Evolutionary conservation across 2,888 invertebrate species (phyloP), one percentile per base, ranked within the genome.

Genomic region (Napeogenes inachia): DNA sequence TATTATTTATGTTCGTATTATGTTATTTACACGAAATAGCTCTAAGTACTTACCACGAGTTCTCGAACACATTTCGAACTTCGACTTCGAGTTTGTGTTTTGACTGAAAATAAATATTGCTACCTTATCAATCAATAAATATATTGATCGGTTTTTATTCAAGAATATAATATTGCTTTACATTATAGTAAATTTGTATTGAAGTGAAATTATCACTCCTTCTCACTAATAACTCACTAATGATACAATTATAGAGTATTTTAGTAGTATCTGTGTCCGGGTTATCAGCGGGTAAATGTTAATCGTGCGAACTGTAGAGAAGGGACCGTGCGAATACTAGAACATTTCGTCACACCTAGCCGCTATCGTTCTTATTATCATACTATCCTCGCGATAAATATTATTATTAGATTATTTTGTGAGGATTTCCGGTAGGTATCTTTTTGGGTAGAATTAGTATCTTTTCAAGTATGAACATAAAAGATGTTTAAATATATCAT

Each of bases 311-410:
- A 75, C 72, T 63, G 65, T 56, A 67, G 70, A 74, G 76, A 80
- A 80, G 76, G 80, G 79, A 80, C 73, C 85, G 85, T 85, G 85
- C 76, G 86, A 85, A 81, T 78, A 73, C 71, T 76, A 69, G 74
- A 74, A 75, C 77, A 77, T 85, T 85, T 85, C 82, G 71, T 79
- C 81, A 75, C 62, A 63, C 56, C 60, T 50, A 21, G 50, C 47
- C 13, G n/a, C 50, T 30, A 50, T 50, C 50, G 50, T 10, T n/a
- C 50, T 50, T 50, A 47, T n/a, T 47, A 50, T 42, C 50, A 30
- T 6, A 30, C 50, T 21, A 5, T 3, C 30, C 21, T 30, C 21
- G 21, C 2, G 50, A 50, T 50, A 50, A 50, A 8, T 30, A 50
- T 6, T 50, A 30, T 50, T 30, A 50, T 42, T 42, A 10, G 42